Base-by-base conservation (phyloP, 2,113 vertebrate genomes). In the Gobiocypris rarus region DNA sequence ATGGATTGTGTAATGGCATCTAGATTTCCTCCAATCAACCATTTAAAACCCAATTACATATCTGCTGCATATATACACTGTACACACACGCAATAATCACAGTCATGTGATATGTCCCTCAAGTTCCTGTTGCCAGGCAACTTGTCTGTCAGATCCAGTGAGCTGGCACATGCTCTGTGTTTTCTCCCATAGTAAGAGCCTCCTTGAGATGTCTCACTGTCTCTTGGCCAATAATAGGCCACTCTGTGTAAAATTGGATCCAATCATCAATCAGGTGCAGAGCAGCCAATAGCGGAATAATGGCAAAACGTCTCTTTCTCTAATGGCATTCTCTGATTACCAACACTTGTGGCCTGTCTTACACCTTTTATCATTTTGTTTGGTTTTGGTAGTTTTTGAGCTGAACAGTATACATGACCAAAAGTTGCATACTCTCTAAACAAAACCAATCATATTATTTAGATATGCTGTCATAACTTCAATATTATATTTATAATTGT, bases 41-140 rank as follows among this genome's bases (percentile, higher is more conserved):
- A 31, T 56, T 31, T 41, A 19, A 28, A 77, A 84, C 38, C 74
- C 74, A 58, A 69, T 65, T 38, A 41, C 43, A 38, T 48, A 45
- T 50, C 14, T 56, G 19, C 43, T 31, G 28, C n/a, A n/a, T n/a
- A n/a, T n/a, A n/a, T n/a, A n/a, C n/a, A n/a, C n/a, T n/a, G n/a
- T n/a, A n/a, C 34, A 34, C 34, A 34, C 34, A 34, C 34, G 0
- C 34, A 90, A 90, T 88, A 89, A 86, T 81, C 56, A 65, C 82
- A 84, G 81, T 87, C 89, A 86, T 87, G 48, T 48, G 90, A 90
- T 90, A 91, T 91, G 86, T 87, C 88, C 88, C 90, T 85, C 86
- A 88, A 86, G 87, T 89, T 89, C 82, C 83, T 31, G 92, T 94
- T 85, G 89, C 94, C 86, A 89, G 87, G 94, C 91, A 93, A 94